Conservation (phyloP, 2,888 invertebrate genomes). For the Griposia aprilina region DNA sequence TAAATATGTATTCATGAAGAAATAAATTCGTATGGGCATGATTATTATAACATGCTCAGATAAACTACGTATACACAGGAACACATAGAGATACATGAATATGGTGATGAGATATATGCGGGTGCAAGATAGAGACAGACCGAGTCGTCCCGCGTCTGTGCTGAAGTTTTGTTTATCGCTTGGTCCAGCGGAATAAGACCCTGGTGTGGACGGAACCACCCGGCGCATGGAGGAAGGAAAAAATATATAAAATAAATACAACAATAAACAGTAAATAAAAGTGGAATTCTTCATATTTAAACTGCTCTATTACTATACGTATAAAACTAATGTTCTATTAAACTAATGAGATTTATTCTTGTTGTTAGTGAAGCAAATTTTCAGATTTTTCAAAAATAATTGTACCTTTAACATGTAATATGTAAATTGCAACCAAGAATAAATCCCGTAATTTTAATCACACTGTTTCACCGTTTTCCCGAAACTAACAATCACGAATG, state of each 20-base stretch:
- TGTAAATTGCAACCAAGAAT: constrained; percentile 78
- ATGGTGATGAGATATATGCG: constrained; percentile 75
- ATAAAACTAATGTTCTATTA: constrained; percentile 81
- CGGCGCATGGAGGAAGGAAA: constrained; percentile 85
- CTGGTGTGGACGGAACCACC: constrained; percentile 83
- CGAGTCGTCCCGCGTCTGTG: constrained; percentile 88
- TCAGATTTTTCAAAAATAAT: constrained; percentile 13
- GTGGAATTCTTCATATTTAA: constrained; percentile 76
- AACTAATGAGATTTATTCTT: constrained; percentile 88
- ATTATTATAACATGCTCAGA: constrained; percentile 85
- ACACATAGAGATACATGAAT: constrained; percentile 83
- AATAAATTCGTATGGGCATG: constrained; percentile 67
- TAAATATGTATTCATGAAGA: constrained; percentile 54
- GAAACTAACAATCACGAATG: constrained; percentile 89
- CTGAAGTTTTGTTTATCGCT: constrained; percentile 89
- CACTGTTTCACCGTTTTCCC: constrained; percentile 86
- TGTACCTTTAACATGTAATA: not conserved
- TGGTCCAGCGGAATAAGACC: constrained; percentile 89
- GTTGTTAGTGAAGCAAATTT: constrained; percentile 65
- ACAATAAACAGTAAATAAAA: constrained; percentile 77
- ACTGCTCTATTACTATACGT: constrained; percentile 82
- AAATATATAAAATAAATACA: constrained; percentile 80
- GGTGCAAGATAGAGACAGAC: constrained; percentile 87
- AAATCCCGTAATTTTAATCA: constrained; percentile 84
- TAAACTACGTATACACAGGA: constrained; percentile 82